phyloP scores from a whole-genome alignment of 2,113 vertebrate genomes.

The Xiphias gladius region DNA sequence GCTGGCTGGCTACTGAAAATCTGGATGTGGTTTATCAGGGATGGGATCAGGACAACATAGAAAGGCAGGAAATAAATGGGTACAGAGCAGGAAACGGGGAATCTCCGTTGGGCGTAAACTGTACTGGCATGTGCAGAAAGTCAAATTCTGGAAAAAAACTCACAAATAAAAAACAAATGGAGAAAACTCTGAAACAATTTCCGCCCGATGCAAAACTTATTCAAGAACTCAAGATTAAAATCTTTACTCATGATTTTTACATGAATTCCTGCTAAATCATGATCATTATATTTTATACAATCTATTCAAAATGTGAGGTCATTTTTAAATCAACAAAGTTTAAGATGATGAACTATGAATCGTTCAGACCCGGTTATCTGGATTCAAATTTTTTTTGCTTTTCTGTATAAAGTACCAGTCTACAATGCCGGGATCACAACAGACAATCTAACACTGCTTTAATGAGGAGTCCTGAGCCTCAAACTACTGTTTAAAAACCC shows the following conservation, averaged over 20 bases:
- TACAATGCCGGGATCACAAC: conserved; percentile 43
- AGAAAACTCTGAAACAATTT: not conserved
- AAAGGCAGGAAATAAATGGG: conserved; percentile 74
- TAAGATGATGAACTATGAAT: not conserved
- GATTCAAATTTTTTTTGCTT: conserved; percentile 18
- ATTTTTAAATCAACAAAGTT: conserved; percentile 5
- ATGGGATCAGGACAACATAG: conserved; percentile 60
- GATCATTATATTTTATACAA: too few relatives aligned
- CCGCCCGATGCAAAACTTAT: not conserved
- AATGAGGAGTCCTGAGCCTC: conserved; percentile 54
- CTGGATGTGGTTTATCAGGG: conserved; percentile 59
- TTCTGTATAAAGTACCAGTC: conserved; percentile 35
- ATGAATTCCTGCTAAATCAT: not conserved
- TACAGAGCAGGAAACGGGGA: conserved; percentile 65
- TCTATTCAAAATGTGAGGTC: not conserved
- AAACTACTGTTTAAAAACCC: conserved; percentile 72
- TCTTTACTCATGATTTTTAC: not conserved
- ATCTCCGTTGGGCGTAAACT: conserved; percentile 56
- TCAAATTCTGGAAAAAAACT: conserved; percentile 14
- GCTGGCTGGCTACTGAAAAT: conserved; percentile 38
- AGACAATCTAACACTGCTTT: conserved; percentile 52
- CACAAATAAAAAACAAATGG: conserved; percentile 35
- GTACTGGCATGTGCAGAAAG: conserved; percentile 19
- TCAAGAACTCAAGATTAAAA: not conserved
- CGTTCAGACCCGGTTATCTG: conserved; percentile 16